Evolutionary conservation across 2,797 vertebrate species (phyloP).

Genomic region (Neoniphon sammara): DNA sequence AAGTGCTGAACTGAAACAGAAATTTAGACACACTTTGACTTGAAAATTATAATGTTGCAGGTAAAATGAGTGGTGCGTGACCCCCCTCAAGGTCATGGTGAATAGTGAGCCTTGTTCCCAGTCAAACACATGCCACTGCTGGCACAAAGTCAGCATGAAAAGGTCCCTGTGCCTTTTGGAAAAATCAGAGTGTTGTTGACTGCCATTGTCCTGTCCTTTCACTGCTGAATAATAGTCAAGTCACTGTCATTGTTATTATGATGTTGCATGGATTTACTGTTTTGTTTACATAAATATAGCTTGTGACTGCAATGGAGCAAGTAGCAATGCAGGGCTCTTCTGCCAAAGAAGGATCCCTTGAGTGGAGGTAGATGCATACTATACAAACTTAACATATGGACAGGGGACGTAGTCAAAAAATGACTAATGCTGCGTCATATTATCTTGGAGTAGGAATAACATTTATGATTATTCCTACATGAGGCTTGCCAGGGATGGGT

Average conservation of each 20-base stretch:
- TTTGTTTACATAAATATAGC: conserved; percentile 58
- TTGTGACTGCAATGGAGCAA: conserved; percentile 39
- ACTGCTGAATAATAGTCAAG: conserved; percentile 50
- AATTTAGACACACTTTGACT: conserved; percentile 22
- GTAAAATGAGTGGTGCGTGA: conserved; percentile 2
- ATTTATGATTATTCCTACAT: conserved; percentile 25
- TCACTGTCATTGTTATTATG: conserved; percentile 42
- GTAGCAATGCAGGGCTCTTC: conserved; percentile 30
- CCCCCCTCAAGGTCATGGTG: conserved; percentile 27
- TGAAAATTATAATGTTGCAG: background rate
- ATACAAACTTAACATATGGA: conserved; percentile 22
- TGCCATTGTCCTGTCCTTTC: conserved; percentile 32
- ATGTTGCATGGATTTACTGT: conserved; percentile 60
- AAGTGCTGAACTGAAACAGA: conserved; percentile 21
- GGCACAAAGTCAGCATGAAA: conserved; percentile 9
- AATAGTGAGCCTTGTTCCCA: conserved; percentile 18
- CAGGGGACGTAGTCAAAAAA: conserved; percentile 14
- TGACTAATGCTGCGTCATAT: conserved; percentile 6
- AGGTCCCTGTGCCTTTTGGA: conserved; percentile 14
- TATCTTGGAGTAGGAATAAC: conserved; percentile 33
- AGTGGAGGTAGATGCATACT: conserved; percentile 70
- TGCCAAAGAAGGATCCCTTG: conserved; percentile 40
- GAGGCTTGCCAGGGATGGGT: conserved; percentile 37
- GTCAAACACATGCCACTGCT: background rate
- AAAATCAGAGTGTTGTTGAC: conserved; percentile 22